Conservation (phyloP, 2,113 vertebrate species). For the Lepus americanus region DNA sequence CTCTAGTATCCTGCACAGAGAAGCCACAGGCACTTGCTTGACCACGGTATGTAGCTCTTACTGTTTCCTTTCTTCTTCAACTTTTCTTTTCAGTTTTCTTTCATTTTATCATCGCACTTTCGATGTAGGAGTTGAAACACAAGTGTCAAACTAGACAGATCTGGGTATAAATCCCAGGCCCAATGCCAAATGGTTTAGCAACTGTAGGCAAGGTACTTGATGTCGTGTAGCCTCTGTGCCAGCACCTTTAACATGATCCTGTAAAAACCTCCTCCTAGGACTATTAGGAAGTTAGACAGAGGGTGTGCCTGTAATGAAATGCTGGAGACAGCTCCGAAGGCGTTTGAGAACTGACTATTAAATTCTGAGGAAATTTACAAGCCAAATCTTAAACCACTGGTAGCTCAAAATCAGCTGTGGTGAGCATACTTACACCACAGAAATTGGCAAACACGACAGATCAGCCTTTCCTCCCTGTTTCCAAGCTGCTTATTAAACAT, state of each 20-base stretch:
- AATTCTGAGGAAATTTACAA: constrained; percentile 31
- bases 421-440: not conserved
- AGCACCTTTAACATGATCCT: not conserved
- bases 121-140: not conserved
- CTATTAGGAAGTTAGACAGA: not conserved
- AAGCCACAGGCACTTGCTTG: not conserved
- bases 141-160: not conserved
- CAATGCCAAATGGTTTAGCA: not conserved
- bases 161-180: not conserved
- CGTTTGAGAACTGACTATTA: not conserved
- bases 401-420: not conserved
- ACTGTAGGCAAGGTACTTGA: not conserved
- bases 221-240: not conserved
- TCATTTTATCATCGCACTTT: not conserved
- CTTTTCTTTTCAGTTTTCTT: not conserved
- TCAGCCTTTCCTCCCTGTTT: not conserved
- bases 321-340: not conserved
- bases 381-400: not conserved
- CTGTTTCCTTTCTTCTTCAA: not conserved
- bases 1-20: not conserved
- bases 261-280: not conserved
- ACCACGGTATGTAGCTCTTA: not conserved
- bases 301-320: not conserved
- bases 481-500: not conserved
- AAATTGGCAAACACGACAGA: not conserved